Percentiles rank a stretch among this genome's conserved stretches.
phyloP scores from a whole-genome alignment of 2,888 invertebrate genomes.

The Stenichneumon culpator region DNA sequence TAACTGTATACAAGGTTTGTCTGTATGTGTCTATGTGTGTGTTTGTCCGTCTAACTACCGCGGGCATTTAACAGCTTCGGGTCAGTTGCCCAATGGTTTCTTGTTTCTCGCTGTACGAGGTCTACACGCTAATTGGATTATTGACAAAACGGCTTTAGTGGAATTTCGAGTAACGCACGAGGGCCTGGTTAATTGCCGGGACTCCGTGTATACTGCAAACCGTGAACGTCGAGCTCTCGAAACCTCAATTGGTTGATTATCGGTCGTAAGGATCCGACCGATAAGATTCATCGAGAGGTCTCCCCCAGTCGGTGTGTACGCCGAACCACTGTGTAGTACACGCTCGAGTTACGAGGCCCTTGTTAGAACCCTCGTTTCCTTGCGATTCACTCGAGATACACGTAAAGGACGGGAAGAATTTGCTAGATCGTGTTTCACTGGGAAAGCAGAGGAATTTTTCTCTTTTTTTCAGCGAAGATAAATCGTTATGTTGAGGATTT shows the following conservation, averaged over 20 bases:
- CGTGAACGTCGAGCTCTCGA: slow-evolving; percentile 24
- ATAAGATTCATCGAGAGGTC: slow-evolving; percentile 64
- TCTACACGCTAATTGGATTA: slow-evolving; percentile 59
- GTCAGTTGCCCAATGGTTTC: slow-evolving; percentile 59
- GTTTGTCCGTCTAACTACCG: slow-evolving; percentile 41
- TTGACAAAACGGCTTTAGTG: slow-evolving; percentile 60
- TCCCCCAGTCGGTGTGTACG: background rate
- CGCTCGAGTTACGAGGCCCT: slow-evolving; percentile 53
- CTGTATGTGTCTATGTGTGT: background rate
- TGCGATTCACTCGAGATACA: slow-evolving; percentile 52
- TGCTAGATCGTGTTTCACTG: background rate
- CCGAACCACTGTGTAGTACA: slow-evolving; percentile 39
- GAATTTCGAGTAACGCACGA: slow-evolving; percentile 29
- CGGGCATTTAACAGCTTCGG: slow-evolving; percentile 60
- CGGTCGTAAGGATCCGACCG: slow-evolving; percentile 55
- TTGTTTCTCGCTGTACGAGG: background rate
- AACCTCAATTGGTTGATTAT: slow-evolving; percentile 61
- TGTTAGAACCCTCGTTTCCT: slow-evolving; percentile 42
- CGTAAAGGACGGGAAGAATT: background rate
- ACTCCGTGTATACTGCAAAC: background rate
- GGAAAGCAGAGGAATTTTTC: background rate
- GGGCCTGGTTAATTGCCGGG: slow-evolving; percentile 10
- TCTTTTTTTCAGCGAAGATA: background rate
- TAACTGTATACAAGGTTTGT: background rate
- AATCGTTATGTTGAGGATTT: background rate